Percentiles rank a stretch among this genome's conserved stretches.
Conservation (phyloP, 2,888 invertebrate genomes). For the Anoplius nigerrimus region DNA sequence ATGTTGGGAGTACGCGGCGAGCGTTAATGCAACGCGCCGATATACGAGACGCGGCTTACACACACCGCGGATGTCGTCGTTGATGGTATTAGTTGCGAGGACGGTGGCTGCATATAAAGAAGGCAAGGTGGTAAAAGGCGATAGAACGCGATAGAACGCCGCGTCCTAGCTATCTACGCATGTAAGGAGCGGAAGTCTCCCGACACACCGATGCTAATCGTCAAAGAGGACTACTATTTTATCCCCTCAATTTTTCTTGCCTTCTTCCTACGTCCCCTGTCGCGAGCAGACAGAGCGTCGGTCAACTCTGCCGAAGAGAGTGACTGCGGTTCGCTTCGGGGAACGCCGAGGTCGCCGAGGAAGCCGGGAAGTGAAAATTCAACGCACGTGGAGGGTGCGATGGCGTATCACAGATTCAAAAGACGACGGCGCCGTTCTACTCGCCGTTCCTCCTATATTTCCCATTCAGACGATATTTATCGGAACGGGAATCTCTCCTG, state of each 20-base stretch:
- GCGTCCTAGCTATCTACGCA: conserved; percentile 43
- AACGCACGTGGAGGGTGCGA: conserved; percentile 19
- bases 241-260: not conserved
- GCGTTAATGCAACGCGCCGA: too few relatives aligned
- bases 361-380: conserved; percentile 10
- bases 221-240: conserved; percentile 47
- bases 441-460: conserved; percentile 16
- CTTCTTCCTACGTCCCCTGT: not conserved
- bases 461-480: conserved; percentile 23
- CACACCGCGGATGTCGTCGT: too few relatives aligned
- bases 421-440: conserved; percentile 16
- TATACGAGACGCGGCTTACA: too few relatives aligned
- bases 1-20: too few relatives aligned
- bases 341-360: not conserved
- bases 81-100: conserved; percentile 17
- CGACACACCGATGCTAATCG: conserved; percentile 53
- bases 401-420: conserved; percentile 41
- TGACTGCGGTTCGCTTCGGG: not conserved
- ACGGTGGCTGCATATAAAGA: conserved; percentile 57
- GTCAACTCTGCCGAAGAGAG: not conserved
- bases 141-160: conserved; percentile 50
- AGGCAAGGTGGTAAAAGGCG: conserved; percentile 54
- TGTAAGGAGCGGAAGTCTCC: conserved; percentile 50
- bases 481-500: not conserved
- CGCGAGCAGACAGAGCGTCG: not conserved